Base-by-base conservation (phyloP, 2,888 invertebrate genomes). In the Bombylius major region DNA sequence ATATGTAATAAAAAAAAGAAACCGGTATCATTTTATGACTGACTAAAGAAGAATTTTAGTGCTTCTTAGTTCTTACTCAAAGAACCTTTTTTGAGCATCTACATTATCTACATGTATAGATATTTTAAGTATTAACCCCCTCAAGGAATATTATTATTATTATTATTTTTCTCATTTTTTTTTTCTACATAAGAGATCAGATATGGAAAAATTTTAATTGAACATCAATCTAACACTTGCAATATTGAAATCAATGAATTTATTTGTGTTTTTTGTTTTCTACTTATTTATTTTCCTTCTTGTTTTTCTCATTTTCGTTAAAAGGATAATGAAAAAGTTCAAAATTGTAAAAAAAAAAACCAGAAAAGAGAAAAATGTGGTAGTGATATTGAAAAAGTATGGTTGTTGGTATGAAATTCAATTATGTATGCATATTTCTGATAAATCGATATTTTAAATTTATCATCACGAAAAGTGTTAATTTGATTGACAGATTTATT, bases 211-310 rank as follows among this genome's bases (percentile, higher is more conserved):
- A 54, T 54, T 54, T 54, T 54, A 54, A 54, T 51, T 54, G 54
- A 54, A 49, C 54, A 50, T 54, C 54, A 54, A 50, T 54, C 50
- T 54, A 42, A 47, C 44, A 54, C 50, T 50, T 50, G 45, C 54
- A 54, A 42, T 42, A 42, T 42, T 42, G 11, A 42, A 42, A 42
- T 42, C 39, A 42, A 42, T 36, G 34, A 36, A 7, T 36, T 36
- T 36, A 23, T 23, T 23, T 23, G 23, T 23, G 23, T 23, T 23
- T 23, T 23, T 23, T 23, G n/a, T 23, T 23, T 23, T 23, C 3
- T 23, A 23, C 1, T 23, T 23, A 2, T 23, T 23, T 23, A 1
- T 23, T 23, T 23, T 23, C 23, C 23, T 23, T 23, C 3, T 23
- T 23, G n/a, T 23, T 23, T 23, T 23, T 23, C 23, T 23, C 23